phyloP scores from a whole-genome alignment of 2,797 vertebrate genomes.

The Epinephelus coioides region DNA sequence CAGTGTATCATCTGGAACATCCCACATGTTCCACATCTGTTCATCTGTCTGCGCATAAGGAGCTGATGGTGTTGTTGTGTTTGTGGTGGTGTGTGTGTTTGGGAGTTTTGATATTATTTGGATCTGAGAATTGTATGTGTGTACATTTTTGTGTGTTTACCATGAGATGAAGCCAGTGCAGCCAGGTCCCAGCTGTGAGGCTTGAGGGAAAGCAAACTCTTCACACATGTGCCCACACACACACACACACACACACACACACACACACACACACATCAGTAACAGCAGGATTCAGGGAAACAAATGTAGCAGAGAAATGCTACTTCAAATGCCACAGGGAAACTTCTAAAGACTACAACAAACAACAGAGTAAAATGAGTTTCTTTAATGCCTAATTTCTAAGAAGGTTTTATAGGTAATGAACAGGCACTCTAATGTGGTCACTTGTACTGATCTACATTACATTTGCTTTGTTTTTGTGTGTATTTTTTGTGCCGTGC shows the following conservation, averaged over 20 bases:
- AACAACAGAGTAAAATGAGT: not conserved
- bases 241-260: not conserved
- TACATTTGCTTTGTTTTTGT: not conserved
- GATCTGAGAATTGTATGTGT: conserved; percentile 6
- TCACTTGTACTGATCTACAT: not conserved
- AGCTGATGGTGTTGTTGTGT: conserved; percentile 6
- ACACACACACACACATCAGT: conserved; percentile 11
- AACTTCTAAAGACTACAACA: not conserved
- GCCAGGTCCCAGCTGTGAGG: conserved; percentile 22
- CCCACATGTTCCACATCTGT: conserved; percentile 16
- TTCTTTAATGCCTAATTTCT: not conserved
- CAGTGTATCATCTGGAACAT: conserved; percentile 16
- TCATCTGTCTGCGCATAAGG: conserved; percentile 4
- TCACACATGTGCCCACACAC: not conserved
- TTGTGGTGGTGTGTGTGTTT: not conserved
- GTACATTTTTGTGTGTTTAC: conserved; percentile 7
- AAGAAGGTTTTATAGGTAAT: not conserved
- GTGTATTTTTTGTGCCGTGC: conserved; percentile 16
- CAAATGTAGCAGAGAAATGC: conserved; percentile 15
- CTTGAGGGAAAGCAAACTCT: not conserved
- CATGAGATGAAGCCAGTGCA: conserved; percentile 1
- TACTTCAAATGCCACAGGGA: not conserved
- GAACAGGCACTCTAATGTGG: not conserved
- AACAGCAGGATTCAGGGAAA: conserved; percentile 5
- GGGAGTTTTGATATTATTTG: not conserved